Conservation (phyloP, 2,797 vertebrate species). For the Sebastes trivittatus region DNA sequence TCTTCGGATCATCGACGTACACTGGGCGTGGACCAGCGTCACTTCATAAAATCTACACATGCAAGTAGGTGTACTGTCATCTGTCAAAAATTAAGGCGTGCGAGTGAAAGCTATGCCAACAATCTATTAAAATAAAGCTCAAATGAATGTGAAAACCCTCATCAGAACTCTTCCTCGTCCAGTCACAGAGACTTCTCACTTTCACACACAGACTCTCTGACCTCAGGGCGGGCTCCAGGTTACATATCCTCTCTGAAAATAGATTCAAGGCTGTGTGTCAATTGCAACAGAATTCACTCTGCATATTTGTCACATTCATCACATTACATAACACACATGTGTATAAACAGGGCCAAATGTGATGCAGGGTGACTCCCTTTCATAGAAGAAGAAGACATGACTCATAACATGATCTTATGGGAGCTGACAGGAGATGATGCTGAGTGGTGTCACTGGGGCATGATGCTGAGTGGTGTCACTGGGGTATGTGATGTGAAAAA, state of each 20-base stretch:
- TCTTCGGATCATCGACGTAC: conserved; percentile 30
- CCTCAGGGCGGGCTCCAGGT: not conserved
- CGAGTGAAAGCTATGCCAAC: not conserved
- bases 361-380: not conserved
- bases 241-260: not conserved
- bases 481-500: not conserved
- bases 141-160: not conserved
- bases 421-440: not conserved
- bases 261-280: not conserved
- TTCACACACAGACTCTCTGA: conserved; percentile 17
- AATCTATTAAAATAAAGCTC: not conserved
- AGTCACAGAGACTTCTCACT: not conserved
- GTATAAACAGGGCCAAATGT: not conserved
- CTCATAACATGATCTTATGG: not conserved
- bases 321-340: not conserved
- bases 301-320: not conserved
- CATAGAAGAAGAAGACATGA: not conserved
- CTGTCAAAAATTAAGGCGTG: conserved; percentile 4
- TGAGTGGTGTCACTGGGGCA: not conserved
- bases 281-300: not conserved
- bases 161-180: not conserved
- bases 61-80: conserved; percentile 14
- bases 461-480: too few species aligned
- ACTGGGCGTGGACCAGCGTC: conserved; percentile 59
- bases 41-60: conserved; percentile 32